Evolutionary conservation across 2,113 vertebrate species (phyloP), one percentile per base, ranked within the genome.

Genomic region (Heterochromis multidens): DNA sequence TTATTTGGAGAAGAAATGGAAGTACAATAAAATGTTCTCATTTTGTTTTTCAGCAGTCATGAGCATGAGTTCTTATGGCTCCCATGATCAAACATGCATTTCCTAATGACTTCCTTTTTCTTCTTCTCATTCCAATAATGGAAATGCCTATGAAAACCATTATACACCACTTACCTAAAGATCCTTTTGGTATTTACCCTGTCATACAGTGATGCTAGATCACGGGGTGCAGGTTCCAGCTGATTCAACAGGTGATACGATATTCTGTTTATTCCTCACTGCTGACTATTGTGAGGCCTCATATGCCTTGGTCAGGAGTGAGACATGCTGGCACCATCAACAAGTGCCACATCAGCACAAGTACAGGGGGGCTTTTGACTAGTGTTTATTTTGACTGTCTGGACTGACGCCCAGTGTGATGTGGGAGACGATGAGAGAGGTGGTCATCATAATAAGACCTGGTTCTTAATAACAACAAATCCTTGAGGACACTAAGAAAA

Each of bases 361-460:
- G 59, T 77, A 61, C n/a, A 40, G n/a, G 37, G 63, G 54, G 61
- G 58, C 57, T 87, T 91, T 88, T 77, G 90, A 77, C 82, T 84
- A 40, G 60, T 92, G 90, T 91, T 93, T 91, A 81, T 94, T 94
- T 92, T 90, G 91, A 94, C 86, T 89, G 89, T 59, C 83, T 88
- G 91, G 93, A 97, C 95, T 84, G 88, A 96, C 96, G 59, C 97
- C 96, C 0, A 96, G 88, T 95, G 95, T 96, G 93, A 97, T 97
- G 90, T 96, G 96, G 87, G 97, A 97, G 84, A 96, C 95, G 1
- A 95, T 93, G 0, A 90, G 90, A 86, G 97, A 57, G 0, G 96
- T 97, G 92, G 97, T 95, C 81, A 91, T 97, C 90, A 97, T 98
- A 94, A 98, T 93, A 93, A 93, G 93, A 87, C 82, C 85, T 78